Evolutionary conservation across 2,888 invertebrate genomes (phyloP).

Genomic region (Malthinus flaveolus): DNA sequence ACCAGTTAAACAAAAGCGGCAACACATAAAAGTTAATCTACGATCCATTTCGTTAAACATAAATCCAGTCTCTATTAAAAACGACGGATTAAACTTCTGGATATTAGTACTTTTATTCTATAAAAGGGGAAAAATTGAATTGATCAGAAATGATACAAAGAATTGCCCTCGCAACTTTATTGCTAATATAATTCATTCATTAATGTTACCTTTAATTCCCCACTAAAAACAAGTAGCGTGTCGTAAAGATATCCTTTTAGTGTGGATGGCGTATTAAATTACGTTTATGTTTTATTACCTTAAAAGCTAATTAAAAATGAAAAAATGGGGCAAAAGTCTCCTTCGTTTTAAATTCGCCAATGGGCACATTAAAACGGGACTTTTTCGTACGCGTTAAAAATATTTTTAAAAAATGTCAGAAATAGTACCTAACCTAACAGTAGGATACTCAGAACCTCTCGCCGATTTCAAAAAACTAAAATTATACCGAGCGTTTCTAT

Average conservation of each 20-base stretch:
- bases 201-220: slow-evolving; percentile 30
- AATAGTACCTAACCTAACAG: too few species aligned
- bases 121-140: slow-evolving; percentile 8
- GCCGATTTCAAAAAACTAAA: too few species aligned
- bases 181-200: slow-evolving; percentile 30
- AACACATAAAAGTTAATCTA: slow-evolving; percentile 22
- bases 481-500: too few species aligned
- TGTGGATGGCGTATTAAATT: slow-evolving; percentile 22
- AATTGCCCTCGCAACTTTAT: slow-evolving; percentile 18
- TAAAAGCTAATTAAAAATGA: slow-evolving; percentile 28
- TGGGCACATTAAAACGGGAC: too few species aligned
- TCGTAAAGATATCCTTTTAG: slow-evolving; percentile 29
- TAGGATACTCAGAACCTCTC: too few species aligned
- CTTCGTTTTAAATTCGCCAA: too few species aligned
- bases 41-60: slow-evolving; percentile 21
- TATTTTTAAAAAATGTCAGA: too few species aligned
- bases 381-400: too few species aligned
- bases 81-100: slow-evolving; percentile 25
- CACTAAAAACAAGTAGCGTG: slow-evolving; percentile 24
- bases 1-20: slow-evolving; percentile 7
- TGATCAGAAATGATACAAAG: slow-evolving; percentile 17
- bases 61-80: slow-evolving; percentile 23
- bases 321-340: slow-evolving; percentile 22
- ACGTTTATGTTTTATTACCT: slow-evolving; percentile 26
- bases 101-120: slow-evolving; percentile 14